Percentiles rank a stretch among this genome's conserved stretches.
These are phyloP conservation scores for Onthophagus taurus DNA, from an alignment of 1,140 invertebrate species.

Conservation along the genomic window DNA sequence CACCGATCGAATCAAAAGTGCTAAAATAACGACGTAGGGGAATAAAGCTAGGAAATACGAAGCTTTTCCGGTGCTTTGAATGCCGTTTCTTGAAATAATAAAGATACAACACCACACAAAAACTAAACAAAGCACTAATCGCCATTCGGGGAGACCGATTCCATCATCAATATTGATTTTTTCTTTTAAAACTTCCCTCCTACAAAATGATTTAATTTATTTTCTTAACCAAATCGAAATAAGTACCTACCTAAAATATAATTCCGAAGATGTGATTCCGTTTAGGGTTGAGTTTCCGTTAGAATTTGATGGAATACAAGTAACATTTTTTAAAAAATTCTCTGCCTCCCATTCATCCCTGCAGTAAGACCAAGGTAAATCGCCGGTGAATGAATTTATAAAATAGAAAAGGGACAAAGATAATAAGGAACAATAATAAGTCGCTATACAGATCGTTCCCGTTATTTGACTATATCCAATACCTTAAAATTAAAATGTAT, in stretches of 20 bases:
- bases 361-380: slow-evolving; percentile 58
- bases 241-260: slow-evolving; percentile 47
- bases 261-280: slow-evolving; percentile 45
- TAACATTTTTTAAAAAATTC: slow-evolving; percentile 11
- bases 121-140: slow-evolving; percentile 63
- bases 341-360: slow-evolving; percentile 45
- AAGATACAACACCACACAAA: slow-evolving; percentile 70
- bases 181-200: slow-evolving; percentile 58
- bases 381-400: slow-evolving; percentile 49
- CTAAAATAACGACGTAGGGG: slow-evolving; percentile 72
- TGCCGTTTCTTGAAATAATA: slow-evolving; percentile 66
- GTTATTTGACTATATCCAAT: slow-evolving; percentile 70
- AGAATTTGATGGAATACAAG: slow-evolving; percentile 31
- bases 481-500: slow-evolving; percentile 50
- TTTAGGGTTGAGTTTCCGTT: neutral
- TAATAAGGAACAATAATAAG: slow-evolving; percentile 75
- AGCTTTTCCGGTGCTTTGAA: slow-evolving; percentile 66
- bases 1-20: slow-evolving; percentile 60
- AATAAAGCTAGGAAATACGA: slow-evolving; percentile 80
- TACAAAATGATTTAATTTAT: slow-evolving; percentile 26
- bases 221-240: too few relatives aligned
- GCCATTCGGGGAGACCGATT: slow-evolving; percentile 64
- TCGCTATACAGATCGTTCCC: slow-evolving; percentile 56
- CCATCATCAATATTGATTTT: slow-evolving; percentile 58
- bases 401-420: slow-evolving; percentile 69